Percentiles rank a stretch among this genome's conserved stretches.
Evolutionary conservation across 1,140 invertebrate genomes (phyloP).

Genomic region (Cherax quadricarinatus): DNA sequence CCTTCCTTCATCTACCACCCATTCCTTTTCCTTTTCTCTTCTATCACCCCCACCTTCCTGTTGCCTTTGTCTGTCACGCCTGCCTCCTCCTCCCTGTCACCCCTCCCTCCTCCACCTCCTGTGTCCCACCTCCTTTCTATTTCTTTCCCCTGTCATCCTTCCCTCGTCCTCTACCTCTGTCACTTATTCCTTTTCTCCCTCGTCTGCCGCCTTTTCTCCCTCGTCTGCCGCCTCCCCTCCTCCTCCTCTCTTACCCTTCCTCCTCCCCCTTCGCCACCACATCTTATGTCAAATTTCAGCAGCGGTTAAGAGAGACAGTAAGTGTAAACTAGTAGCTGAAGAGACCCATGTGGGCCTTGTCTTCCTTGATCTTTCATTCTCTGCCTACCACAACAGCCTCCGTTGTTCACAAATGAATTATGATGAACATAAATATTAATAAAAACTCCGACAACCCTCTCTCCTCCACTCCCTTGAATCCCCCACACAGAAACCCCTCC

Average conservation of each 20-base stretch:
- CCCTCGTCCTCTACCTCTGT: too few species aligned
- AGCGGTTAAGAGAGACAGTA: background rate
- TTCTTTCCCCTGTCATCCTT: too few species aligned
- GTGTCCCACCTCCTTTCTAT: too few species aligned
- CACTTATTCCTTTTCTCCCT: background rate
- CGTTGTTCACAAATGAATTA: background rate
- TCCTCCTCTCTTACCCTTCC: background rate
- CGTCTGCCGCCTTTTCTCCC: background rate
- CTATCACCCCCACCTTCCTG: too few species aligned
- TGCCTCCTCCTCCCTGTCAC: too few species aligned
- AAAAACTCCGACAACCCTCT: background rate
- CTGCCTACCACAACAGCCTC: background rate
- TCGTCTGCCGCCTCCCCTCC: background rate
- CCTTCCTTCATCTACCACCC: too few species aligned
- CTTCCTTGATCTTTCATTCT: background rate
- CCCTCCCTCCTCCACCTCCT: too few species aligned
- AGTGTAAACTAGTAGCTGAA: background rate
- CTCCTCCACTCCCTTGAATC: too few species aligned
- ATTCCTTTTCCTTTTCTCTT: too few species aligned
- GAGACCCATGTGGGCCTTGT: background rate
- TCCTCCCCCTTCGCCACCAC: background rate
- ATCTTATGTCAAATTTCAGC: background rate
- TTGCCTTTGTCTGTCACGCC: too few species aligned
- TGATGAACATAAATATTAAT: background rate
- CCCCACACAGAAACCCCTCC: too few species aligned